A percentile compares a stretch with the other conserved stretches of the same genome.
Evolutionary conservation across 2,113 vertebrate genomes (phyloP).

Genomic region (Petrocephalus microphthalmus): DNA sequence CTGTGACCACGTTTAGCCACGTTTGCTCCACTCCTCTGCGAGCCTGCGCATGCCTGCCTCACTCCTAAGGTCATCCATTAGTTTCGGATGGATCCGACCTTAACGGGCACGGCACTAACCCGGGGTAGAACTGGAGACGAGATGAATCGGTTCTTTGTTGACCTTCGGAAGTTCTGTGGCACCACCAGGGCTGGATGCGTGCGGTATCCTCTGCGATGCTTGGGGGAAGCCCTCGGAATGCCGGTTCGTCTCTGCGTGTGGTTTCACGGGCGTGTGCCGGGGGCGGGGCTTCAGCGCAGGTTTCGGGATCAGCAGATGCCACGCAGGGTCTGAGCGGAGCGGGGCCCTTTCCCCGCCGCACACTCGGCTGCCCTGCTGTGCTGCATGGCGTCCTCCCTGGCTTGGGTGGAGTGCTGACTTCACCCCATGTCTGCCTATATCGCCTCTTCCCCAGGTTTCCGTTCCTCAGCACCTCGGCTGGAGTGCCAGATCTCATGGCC

Average conservation of each 20-base stretch:
- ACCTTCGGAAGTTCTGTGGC: neutral
- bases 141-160: neutral
- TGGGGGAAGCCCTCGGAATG: neutral
- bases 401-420: neutral
- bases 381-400: neutral
- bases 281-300: neutral
- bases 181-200: neutral
- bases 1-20: neutral
- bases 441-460: neutral
- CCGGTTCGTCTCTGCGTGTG: neutral
- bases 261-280: neutral
- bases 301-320: neutral
- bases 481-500: neutral
- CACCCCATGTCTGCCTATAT: neutral
- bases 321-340: neutral
- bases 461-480: neutral
- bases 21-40: neutral
- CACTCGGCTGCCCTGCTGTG: neutral
- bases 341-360: neutral
- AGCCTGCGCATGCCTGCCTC: neutral
- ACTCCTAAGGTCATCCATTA: neutral
- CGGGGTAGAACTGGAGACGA: neutral
- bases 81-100: neutral
- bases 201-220: neutral
- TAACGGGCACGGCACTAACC: neutral